Conservation (phyloP, 1,140 invertebrate genomes). For the Pogonomyrmex barbatus region DNA sequence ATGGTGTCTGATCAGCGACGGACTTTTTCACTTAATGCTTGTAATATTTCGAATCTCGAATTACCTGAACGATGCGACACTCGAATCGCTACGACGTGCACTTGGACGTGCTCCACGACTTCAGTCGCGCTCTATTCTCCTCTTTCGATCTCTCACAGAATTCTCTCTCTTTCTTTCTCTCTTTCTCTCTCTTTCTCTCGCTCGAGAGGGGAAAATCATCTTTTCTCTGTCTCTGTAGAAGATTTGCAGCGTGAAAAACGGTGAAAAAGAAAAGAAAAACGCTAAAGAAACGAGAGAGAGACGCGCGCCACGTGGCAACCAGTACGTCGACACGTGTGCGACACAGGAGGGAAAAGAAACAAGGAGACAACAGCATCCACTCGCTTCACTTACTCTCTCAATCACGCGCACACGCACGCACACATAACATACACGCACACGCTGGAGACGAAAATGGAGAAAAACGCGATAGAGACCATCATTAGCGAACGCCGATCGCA, state of each 20-base stretch:
- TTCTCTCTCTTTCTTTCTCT: constrained; percentile 6
- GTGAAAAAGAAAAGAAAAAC: constrained; percentile 3
- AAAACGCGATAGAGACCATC: constrained; percentile 41
- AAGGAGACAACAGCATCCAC: neutral
- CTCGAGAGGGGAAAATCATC: constrained; percentile 35
- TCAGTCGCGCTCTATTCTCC: constrained; percentile 26
- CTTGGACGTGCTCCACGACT: constrained; percentile 29
- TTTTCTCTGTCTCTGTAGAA: constrained; percentile 22
- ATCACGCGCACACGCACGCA: neutral
- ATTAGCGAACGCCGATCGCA: constrained; percentile 60
- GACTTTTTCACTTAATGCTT: neutral
- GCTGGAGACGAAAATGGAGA: constrained; percentile 13
- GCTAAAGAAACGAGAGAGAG: constrained; percentile 44
- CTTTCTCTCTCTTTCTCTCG: constrained; percentile 4
- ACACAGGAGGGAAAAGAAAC: neutral
- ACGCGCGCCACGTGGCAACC: neutral
- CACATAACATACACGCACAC: neutral
- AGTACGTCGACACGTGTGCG: constrained; percentile 22
- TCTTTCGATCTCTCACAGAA: constrained; percentile 20
- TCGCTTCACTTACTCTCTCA: neutral
- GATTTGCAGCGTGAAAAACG: constrained; percentile 19
- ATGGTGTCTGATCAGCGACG: neutral
- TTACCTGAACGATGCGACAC: constrained; percentile 1
- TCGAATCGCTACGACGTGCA: constrained; percentile 34
- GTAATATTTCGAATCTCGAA: neutral